These are phyloP conservation scores for Papilio gigon DNA, from an alignment of 2,888 invertebrate species.

Conservation along the genomic window DNA sequence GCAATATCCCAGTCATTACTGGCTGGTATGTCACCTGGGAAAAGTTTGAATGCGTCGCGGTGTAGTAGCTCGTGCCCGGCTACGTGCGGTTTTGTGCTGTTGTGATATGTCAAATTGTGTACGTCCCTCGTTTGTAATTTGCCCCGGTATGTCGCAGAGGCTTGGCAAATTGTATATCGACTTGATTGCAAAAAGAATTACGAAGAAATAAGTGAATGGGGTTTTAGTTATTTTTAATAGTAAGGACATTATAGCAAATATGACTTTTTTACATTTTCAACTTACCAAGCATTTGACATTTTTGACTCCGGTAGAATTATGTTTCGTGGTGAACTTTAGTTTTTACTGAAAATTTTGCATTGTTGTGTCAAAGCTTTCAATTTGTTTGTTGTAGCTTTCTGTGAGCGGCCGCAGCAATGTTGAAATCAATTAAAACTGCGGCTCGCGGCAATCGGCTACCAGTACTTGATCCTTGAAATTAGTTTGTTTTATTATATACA, in stretches of 20 bases:
- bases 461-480: conserved; percentile 29
- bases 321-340: background rate
- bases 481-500: background rate
- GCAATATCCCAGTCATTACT: background rate
- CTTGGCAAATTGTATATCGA: background rate
- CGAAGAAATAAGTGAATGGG: no score
- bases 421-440: conserved; percentile 24
- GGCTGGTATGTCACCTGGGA: background rate
- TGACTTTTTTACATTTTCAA: background rate
- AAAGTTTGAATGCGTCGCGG: background rate
- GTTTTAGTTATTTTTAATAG: no score
- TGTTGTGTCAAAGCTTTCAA: background rate
- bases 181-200: no score
- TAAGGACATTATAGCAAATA: no score
- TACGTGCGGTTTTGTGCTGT: background rate
- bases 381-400: conserved; percentile 4
- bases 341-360: background rate
- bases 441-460: conserved; percentile 12
- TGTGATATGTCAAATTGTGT: background rate
- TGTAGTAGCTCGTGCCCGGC: background rate
- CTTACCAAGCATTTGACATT: background rate
- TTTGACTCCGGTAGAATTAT: background rate
- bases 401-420: conserved; percentile 8
- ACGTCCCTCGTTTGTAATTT: background rate
- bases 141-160: background rate